These are phyloP conservation scores for Drosophila multiciliata DNA, from an alignment of 2,888 invertebrate genomes.

Conservation along the genomic window DNA sequence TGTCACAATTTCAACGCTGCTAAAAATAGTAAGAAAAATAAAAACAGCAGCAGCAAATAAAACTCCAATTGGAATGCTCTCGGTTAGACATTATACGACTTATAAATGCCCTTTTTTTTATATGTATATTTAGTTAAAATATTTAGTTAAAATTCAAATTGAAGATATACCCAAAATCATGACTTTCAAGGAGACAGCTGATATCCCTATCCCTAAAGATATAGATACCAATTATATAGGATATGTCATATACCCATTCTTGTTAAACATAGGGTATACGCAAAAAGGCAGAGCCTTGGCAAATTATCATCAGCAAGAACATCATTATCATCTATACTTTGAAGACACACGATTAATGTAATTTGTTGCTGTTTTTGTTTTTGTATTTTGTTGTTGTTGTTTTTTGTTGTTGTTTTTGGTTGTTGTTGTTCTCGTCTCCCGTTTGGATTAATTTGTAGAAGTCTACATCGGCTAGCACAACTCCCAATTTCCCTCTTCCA, in stretches of 20 bases:
- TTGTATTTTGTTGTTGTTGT: conserved; percentile 30
- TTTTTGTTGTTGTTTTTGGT: conserved; percentile 40
- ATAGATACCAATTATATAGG: neutral
- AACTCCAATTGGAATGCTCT: neutral
- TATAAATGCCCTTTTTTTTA: conserved; percentile 6
- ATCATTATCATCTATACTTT: conserved; percentile 27
- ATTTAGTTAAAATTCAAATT: neutral
- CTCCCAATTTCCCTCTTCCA: neutral
- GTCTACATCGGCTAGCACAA: conserved; percentile 26
- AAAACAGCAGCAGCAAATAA: conserved; percentile 26
- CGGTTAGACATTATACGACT: neutral
- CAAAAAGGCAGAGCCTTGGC: conserved; percentile 30
- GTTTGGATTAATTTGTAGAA: conserved; percentile 79
- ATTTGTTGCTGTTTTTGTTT: conserved; percentile 61
- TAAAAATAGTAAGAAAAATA: conserved; percentile 72
- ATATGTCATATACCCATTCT: too few species aligned
- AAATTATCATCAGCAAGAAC: conserved; percentile 49
- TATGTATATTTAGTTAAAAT: neutral
- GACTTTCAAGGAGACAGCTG: neutral
- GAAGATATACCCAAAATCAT: neutral
- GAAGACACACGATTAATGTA: conserved; percentile 66
- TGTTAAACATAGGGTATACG: conserved; percentile 11
- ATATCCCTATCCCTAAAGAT: neutral
- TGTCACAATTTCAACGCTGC: conserved; percentile 77
- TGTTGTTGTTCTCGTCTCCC: conserved; percentile 63